Percentiles rank a stretch among this genome's conserved stretches.
Conservation (phyloP, 2,113 vertebrate species). For the Nesoenas mayeri region DNA sequence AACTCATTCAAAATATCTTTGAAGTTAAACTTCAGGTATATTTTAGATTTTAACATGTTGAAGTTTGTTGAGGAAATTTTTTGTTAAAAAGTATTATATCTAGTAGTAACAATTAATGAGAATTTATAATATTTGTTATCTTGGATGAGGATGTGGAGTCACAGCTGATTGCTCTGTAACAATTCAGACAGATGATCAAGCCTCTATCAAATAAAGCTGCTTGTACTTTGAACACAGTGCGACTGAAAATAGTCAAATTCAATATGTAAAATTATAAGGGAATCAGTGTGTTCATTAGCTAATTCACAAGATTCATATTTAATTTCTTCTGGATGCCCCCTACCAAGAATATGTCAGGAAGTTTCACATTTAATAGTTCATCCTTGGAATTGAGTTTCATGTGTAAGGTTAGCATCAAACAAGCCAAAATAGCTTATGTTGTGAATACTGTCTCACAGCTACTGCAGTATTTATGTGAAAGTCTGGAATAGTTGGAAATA, state of each 20-base stretch:
- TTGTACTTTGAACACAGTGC: neutral
- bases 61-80: neutral
- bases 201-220: neutral
- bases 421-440: neutral
- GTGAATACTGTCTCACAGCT: neutral
- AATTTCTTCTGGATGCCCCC: neutral
- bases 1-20: constrained; percentile 98
- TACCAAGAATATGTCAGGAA: neutral
- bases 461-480: neutral
- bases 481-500: neutral
- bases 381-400: neutral
- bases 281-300: neutral
- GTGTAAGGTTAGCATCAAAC: neutral
- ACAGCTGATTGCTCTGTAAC: neutral
- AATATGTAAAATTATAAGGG: neutral
- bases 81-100: neutral
- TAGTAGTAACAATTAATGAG: neutral
- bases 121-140: neutral
- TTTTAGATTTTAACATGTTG: neutral
- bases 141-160: neutral
- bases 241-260: neutral
- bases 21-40: constrained; percentile 98
- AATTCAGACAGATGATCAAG: neutral
- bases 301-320: neutral
- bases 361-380: neutral